Evolutionary conservation across 2,888 invertebrate species (phyloP).

Genomic region (Eilema griseolum): DNA sequence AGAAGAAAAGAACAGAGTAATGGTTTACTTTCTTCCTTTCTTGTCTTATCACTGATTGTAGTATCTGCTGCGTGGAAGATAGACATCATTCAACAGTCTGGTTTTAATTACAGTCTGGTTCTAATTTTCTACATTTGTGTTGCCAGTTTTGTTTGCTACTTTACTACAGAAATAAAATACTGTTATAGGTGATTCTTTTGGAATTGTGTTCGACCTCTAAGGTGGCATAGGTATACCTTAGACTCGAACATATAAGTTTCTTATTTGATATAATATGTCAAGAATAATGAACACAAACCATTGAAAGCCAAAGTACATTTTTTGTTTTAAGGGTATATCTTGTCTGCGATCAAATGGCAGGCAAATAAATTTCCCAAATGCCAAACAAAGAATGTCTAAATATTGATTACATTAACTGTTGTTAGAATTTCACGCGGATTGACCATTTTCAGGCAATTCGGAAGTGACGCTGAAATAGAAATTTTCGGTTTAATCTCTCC

Average conservation of each 20-base stretch:
- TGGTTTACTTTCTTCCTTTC: slow-evolving; percentile 23
- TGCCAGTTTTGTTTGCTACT: slow-evolving; percentile 8
- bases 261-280: not conserved
- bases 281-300: not conserved
- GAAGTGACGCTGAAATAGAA: not conserved
- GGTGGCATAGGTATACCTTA: not conserved
- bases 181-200: not conserved
- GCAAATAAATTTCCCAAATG: not conserved
- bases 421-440: not conserved
- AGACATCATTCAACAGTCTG: slow-evolving; percentile 14
- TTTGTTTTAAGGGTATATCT: not conserved
- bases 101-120: slow-evolving; percentile 13
- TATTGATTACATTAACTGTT: not conserved
- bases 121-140: not conserved
- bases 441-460: not conserved
- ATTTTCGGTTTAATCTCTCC: not conserved
- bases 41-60: slow-evolving; percentile 23
- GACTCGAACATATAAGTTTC: not conserved
- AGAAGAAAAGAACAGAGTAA: slow-evolving; percentile 25
- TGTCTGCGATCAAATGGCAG: not conserved
- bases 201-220: not conserved
- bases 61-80: slow-evolving; percentile 14
- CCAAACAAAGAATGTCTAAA: slow-evolving; percentile 1
- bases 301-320: not conserved
- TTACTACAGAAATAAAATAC: not conserved